Conservation (phyloP, 2,113 vertebrate species). For the Collichthys lucidus region DNA sequence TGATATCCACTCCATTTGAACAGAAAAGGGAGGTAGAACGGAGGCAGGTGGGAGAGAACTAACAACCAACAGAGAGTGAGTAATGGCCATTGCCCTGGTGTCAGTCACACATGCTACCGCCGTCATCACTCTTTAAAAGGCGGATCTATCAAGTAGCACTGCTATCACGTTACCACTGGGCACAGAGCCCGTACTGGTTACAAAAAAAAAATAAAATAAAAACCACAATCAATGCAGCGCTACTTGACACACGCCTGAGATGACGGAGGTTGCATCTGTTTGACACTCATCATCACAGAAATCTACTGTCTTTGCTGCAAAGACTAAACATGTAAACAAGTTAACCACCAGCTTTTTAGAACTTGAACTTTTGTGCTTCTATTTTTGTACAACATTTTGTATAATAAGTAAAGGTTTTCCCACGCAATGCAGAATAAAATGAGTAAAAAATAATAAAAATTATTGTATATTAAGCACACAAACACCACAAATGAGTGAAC, state of each 20-base stretch:
- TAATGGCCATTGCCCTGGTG: slow-evolving; percentile 86
- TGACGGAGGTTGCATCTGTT: slow-evolving; percentile 43
- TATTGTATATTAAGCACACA: not conserved
- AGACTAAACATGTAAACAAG: slow-evolving; percentile 1
- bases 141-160: slow-evolving; percentile 54
- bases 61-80: slow-evolving; percentile 96
- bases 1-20: slow-evolving; percentile 99
- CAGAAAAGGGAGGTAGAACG: slow-evolving; percentile 98
- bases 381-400: not conserved
- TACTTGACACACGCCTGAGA: slow-evolving; percentile 58
- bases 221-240: slow-evolving; percentile 26
- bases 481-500: not conserved
- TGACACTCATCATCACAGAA: slow-evolving; percentile 27
- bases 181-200: slow-evolving; percentile 17
- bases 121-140: slow-evolving; percentile 52
- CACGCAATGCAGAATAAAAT: not conserved
- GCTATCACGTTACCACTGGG: slow-evolving; percentile 38
- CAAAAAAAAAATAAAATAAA: slow-evolving; percentile 1
- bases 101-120: slow-evolving; percentile 67
- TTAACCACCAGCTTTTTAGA: not conserved
- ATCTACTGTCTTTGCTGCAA: not conserved
- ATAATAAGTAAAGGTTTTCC: not conserved
- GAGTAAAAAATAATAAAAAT: not conserved
- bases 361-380: not conserved
- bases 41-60: slow-evolving; percentile 97